Evolutionary conservation across 1,140 invertebrate genomes (phyloP).

Genomic region (Drosophila nigrodunni): DNA sequence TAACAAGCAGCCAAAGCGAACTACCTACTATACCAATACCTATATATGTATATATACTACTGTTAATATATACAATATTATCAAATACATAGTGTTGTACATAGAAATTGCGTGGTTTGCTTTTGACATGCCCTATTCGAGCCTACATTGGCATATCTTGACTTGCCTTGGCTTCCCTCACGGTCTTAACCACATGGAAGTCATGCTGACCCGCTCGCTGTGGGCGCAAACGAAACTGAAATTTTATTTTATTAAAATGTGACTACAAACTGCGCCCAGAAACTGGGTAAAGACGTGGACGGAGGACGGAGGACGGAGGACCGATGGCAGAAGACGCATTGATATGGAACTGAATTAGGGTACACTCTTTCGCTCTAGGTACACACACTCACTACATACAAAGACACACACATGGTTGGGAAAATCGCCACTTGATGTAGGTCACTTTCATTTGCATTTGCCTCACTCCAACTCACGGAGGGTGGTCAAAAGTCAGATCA

Average conservation of each 20-base stretch:
- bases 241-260: constrained; percentile 48
- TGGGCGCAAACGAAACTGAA: constrained; percentile 59
- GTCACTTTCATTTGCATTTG: constrained; percentile 75
- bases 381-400: constrained; percentile 3
- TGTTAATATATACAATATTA: constrained; percentile 2
- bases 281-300: background rate
- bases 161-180: background rate
- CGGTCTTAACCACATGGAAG: constrained; percentile 39
- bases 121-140: constrained; percentile 2
- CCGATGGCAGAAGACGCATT: constrained; percentile 37
- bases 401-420: constrained; percentile 38
- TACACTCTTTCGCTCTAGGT: constrained; percentile 41
- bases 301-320: constrained; percentile 1
- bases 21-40: constrained; percentile 47
- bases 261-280: constrained; percentile 35
- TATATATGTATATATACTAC: constrained; percentile 1
- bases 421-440: constrained; percentile 78
- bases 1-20: constrained; percentile 63
- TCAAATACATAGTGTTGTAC: constrained; percentile 24
- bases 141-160: background rate
- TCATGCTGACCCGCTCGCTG: constrained; percentile 68
- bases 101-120: constrained; percentile 53
- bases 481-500: constrained; percentile 67
- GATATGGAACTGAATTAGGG: constrained; percentile 48
- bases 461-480: constrained; percentile 14